Base-by-base conservation (phyloP, 2,113 vertebrate genomes). In the Chlorodrepanis virens region DNA sequence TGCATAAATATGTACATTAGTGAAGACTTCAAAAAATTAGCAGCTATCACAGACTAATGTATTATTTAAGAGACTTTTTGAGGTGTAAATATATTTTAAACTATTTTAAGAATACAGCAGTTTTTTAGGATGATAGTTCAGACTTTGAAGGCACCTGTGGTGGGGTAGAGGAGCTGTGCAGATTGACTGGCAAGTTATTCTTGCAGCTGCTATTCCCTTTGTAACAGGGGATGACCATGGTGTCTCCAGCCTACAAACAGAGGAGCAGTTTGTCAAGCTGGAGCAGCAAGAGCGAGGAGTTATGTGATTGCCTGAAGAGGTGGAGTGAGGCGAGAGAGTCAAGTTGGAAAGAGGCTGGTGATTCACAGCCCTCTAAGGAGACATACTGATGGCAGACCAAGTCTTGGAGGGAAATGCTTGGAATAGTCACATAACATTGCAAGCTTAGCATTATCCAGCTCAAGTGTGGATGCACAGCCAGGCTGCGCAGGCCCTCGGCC, bases 31-130 rank as follows among this genome's bases (percentile, higher is more conserved):
- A 84, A 80, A 91, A 93, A 89, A 83, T 56, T 70, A 61, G 59
- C 31, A 10, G 63, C 70, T 74, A 33, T 83, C 78, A 47, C 50
- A 92, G 74, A 68, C 54, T 77, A 76, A 76, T 78, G 59, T 81
- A 88, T 96, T 93, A 91, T 93, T 96, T 82, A 92, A 86, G 31
- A 0, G 7, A 45, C 50, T 75, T 80, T 93, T 76, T 83, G 88
- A 84, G 29, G 31, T 88, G 35, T 90, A 87, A 91, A 94, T 81
- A 39, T 11, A 39, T 85, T 82, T 92, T 31, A 15, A 79, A 54
- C 23, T 86, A 70, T 88, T 96, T 94, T 87, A 88, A 44, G 60
- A 71, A 17, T 72, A 27, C 27, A 35, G 15, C 29, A 16, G 42
- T 33, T 88, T 70, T 90, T 88, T 61, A 57, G 44, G 68, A 31